Conservation (phyloP, 2,888 invertebrate species). For the Podabrus alpinus region DNA sequence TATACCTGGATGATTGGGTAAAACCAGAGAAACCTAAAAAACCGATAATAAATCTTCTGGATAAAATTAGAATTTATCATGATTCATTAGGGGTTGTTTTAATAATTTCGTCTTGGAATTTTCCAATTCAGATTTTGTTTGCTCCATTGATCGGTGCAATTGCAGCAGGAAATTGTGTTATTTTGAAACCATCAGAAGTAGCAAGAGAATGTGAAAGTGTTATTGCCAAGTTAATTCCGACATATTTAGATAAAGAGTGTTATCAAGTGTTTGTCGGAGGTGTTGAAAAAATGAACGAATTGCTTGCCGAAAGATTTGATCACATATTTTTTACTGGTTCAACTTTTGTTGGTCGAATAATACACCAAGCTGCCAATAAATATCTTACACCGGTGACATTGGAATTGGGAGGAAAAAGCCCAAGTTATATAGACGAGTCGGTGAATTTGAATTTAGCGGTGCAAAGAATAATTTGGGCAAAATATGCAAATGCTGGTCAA, state of each 20-base stretch:
- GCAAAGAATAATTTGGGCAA: conserved; percentile 92
- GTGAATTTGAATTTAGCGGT: conserved; percentile 77
- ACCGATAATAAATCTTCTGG: conserved; percentile 71
- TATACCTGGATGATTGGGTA: conserved; percentile 77
- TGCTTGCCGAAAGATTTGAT: conserved; percentile 89
- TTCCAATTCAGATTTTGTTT: conserved; percentile 83
- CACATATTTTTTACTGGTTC: conserved; percentile 97
- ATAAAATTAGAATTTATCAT: conserved; percentile 73
- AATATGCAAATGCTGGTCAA: conserved; percentile 90
- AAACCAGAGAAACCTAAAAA: conserved; percentile 73
- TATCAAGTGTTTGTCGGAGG: conserved; percentile 83
- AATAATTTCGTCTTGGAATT: conserved; percentile 95
- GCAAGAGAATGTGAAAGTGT: conserved; percentile 73
- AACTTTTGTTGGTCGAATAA: conserved; percentile 80
- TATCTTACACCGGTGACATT: conserved; percentile 90
- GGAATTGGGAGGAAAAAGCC: conserved; percentile 86
- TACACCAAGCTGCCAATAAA: conserved; percentile 89
- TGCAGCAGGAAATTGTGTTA: conserved; percentile 89
- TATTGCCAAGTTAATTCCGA: conserved; percentile 75
- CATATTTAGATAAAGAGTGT: conserved; percentile 91
- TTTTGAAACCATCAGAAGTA: conserved; percentile 94
- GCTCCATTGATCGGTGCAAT: conserved; percentile 85
- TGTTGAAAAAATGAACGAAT: conserved; percentile 79
- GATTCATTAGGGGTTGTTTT: conserved; percentile 94
- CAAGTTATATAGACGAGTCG: conserved; percentile 86